Evolutionary conservation across 2,888 invertebrate genomes (phyloP), one percentile per base, ranked within the genome.

Genomic region (Dynastes hyllus): DNA sequence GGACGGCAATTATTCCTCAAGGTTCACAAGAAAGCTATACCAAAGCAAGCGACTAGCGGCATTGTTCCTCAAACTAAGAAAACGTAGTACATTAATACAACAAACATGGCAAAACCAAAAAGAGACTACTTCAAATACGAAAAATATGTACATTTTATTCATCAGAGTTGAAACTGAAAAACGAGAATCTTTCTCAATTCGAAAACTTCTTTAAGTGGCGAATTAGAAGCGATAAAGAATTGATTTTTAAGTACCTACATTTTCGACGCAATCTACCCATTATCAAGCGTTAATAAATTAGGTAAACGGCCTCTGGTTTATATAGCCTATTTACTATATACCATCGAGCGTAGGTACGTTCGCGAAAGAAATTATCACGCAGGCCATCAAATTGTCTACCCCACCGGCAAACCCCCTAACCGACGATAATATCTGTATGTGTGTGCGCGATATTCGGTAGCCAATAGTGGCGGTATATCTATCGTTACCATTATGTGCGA

Each of bases 291-390:
- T 63, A 27, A 63, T 63, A 63, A 63, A 63, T 63, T 63, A 63
- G 37, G 29, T 32, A 63, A 63, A 63, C 55, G 27, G 55, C 6
- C 55, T 3, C 55, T 27, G 8, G 22, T 1, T 55, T 55, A 55
- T 16, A 58, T 8, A n/a, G 27, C 63, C 63, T 63, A 63, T 63
- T 63, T 58, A 58, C 22, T 22, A 22, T 22, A 22, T 27, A 58
- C 27, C 22, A 22, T 22, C 8, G 55, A 5, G 55, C 16, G 55
- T 32, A 37, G 32, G 5, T 37, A 29, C 11, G 13, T 13, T 63
- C 63, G 11, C 63, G 63, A 51, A 69, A 51, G 8, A 51, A 51
- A 69, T 69, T 69, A 69, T 69, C 69, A 27, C 51, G 69, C 51
- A 45, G 45, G 8, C 45, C 29, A 51, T 69, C 51, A 22, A 51